Conservation (phyloP, 2,888 invertebrate genomes). For the Tipula confusa region DNA sequence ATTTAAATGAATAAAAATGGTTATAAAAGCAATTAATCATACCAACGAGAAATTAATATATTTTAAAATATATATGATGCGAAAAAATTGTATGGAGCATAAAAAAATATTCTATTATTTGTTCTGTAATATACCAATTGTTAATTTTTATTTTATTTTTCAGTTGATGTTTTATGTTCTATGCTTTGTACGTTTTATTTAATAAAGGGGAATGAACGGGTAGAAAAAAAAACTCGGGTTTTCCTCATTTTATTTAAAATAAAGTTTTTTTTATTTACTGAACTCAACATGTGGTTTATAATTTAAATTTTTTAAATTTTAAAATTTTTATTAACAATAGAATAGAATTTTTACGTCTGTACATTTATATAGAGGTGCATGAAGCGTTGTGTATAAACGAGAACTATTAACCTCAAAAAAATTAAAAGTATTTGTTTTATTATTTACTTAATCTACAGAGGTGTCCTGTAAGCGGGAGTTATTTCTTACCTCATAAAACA, state of each 20-base stretch:
- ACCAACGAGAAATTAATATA: background rate
- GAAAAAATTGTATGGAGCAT: background rate
- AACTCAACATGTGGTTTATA: background rate
- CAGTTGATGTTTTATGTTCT: background rate
- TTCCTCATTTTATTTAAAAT: background rate
- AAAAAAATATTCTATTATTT: background rate
- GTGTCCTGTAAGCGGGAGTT: too few relatives aligned
- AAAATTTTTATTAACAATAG: background rate
- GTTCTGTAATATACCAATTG: background rate
- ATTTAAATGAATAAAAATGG: slow-evolving; percentile 6
- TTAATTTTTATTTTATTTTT: background rate
- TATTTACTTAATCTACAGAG: too few relatives aligned
- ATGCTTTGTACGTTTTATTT: background rate
- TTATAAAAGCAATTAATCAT: slow-evolving; percentile 17
- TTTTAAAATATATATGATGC: background rate
- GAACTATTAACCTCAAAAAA: too few relatives aligned
- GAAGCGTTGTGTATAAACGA: too few relatives aligned
- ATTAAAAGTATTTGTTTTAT: too few relatives aligned
- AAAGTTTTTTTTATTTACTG: background rate
- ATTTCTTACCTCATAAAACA: too few relatives aligned
- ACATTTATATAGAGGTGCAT: too few relatives aligned
- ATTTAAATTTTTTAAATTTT: background rate
- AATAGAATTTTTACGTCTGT: background rate
- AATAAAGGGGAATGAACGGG: background rate
- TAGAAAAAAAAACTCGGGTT: background rate